phyloP scores from a whole-genome alignment of 2,113 vertebrate species.

The Brevimyrus niger region DNA sequence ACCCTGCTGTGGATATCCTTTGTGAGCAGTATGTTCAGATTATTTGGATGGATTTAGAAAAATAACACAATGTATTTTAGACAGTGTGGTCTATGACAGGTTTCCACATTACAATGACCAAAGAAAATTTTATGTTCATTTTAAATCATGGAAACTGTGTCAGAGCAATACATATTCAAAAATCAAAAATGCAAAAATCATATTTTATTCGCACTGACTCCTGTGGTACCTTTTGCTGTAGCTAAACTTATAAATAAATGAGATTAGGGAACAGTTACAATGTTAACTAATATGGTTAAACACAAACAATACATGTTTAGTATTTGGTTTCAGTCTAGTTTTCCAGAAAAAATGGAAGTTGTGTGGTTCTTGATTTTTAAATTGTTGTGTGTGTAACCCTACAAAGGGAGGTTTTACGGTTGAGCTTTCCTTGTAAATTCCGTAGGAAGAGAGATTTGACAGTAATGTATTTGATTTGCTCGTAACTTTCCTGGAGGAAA shows the following conservation, averaged over 20 bases:
- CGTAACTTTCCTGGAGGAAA: not conserved
- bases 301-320: not conserved
- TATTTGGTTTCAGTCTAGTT: not conserved
- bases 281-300: not conserved
- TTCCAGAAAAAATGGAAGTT: not conserved
- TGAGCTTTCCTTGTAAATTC: not conserved
- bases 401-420: not conserved
- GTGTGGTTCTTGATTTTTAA: not conserved
- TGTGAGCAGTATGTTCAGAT: too few relatives aligned
- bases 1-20: not conserved
- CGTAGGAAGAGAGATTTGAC: not conserved
- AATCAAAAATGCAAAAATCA: too few relatives aligned
- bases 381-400: not conserved
- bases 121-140: not conserved
- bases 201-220: conserved; percentile 2
- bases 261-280: not conserved
- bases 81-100: not conserved
- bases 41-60: too few relatives aligned
- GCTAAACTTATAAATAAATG: not conserved
- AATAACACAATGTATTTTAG: not conserved
- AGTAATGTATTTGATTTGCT: not conserved
- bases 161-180: not conserved
- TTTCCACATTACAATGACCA: not conserved
- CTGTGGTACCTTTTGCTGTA: not conserved
- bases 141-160: conserved; percentile 3